Percentiles rank a stretch among this genome's conserved stretches.
These are phyloP conservation scores for Pogoniulus pusillus DNA, from an alignment of 2,797 vertebrate genomes.

Conservation along the genomic window DNA sequence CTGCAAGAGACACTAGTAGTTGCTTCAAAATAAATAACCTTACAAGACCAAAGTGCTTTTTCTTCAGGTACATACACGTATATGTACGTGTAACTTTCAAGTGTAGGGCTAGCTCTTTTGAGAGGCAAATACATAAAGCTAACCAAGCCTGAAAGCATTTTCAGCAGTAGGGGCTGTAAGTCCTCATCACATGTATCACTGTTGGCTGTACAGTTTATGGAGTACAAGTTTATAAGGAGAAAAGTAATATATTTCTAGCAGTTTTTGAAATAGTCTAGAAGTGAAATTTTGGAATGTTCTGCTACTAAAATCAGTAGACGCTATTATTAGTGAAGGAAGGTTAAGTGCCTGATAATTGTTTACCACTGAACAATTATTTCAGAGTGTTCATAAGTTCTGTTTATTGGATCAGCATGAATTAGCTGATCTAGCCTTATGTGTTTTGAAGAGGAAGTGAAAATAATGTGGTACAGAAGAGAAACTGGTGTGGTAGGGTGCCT, in stretches of 20 bases:
- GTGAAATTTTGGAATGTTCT: neutral
- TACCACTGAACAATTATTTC: neutral
- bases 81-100: neutral
- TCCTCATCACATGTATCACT: neutral
- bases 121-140: neutral
- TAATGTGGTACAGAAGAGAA: neutral
- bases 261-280: neutral
- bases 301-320: neutral
- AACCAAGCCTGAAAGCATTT: conserved; percentile 6
- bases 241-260: neutral
- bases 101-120: neutral
- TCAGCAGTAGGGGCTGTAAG: neutral
- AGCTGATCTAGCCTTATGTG: neutral
- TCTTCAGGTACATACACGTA: neutral
- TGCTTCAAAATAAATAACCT: neutral
- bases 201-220: neutral
- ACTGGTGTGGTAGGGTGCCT: neutral
- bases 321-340: neutral
- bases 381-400: neutral
- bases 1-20: neutral
- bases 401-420: neutral
- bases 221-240: neutral
- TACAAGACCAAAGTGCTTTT: neutral
- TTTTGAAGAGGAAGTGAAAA: neutral
- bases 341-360: neutral